Base-by-base conservation (phyloP, 2,888 invertebrate genomes). In the Oasisia sp. region DNA sequence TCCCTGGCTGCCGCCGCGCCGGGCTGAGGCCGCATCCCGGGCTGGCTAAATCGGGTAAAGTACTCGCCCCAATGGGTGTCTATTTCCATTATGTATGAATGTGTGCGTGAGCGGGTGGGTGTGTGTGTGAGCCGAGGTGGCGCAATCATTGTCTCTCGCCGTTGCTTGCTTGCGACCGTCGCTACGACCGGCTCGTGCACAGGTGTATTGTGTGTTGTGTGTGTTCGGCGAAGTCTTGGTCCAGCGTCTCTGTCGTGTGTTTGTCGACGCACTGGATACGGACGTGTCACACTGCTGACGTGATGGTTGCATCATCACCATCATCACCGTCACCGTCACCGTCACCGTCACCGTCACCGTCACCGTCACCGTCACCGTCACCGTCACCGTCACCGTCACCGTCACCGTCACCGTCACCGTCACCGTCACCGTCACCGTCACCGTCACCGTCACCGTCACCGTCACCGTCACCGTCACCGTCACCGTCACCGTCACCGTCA, bases 11-110 rank as follows among this genome's bases (percentile, higher is more conserved):
- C 74, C 9, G 50, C 74, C 74, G 74, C 27, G 74, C 74, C 27
- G 3, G 74, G 74, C 74, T 74, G 7, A 4, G 19, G 74, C 19
- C 27, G 74, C n/a, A n/a, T 19, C 74, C 3, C 74, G 27, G 19
- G 74, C 74, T 74, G 74, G 74, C 74, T 74, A 74, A 74, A 74
- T 74, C 74, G 74, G 74, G 74, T 74, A 74, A 74, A 74, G 74
- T 74, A 74, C 74, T n/a, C n/a, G n/a, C 7, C n/a, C 74, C 74
- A 74, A 74, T 27, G 74, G 74, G 74, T 74, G n/a, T 74, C 74
- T 74, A 74, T 74, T 74, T 27, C 74, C 74, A 74, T 74, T n/a
- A 74, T 74, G 74, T 74, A 74, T 74, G 74, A 74, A 74, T 74
- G 27, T 74, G 74, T 19, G 74, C 74, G 74, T 19, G 74, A 74